Evolutionary conservation across 2,113 vertebrate species (phyloP).

Genomic region (Callopanchax toddi): DNA sequence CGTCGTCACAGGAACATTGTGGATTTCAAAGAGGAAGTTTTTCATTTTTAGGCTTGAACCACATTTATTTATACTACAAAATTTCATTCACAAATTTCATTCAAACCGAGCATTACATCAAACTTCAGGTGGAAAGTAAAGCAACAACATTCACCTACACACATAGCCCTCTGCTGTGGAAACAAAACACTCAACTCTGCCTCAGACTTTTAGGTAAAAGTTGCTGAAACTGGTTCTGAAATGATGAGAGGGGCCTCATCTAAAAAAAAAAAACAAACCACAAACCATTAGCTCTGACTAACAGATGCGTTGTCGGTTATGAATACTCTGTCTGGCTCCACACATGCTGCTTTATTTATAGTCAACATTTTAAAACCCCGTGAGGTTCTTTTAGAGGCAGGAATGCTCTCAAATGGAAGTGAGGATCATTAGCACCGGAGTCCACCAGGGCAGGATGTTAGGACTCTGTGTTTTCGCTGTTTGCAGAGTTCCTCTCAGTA

Average conservation of each 20-base stretch:
- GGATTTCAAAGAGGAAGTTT: not conserved
- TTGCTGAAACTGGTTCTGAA: slow-evolving; percentile 16
- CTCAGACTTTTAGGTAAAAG: slow-evolving; percentile 1
- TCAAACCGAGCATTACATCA: not conserved
- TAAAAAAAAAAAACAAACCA: slow-evolving; percentile 11
- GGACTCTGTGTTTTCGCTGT: slow-evolving; percentile 17
- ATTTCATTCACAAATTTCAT: not conserved
- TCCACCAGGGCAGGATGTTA: slow-evolving; percentile 25
- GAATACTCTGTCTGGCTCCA: slow-evolving; percentile 1
- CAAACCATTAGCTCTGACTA: slow-evolving; percentile 26
- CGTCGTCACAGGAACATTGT: too few species aligned
- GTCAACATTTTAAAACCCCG: not conserved
- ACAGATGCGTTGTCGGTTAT: slow-evolving; percentile 4
- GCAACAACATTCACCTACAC: not conserved
- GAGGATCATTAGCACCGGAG: slow-evolving; percentile 56
- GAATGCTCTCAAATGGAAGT: slow-evolving; percentile 44
- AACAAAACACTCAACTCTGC: slow-evolving; percentile 9
- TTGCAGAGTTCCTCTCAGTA: slow-evolving; percentile 9
- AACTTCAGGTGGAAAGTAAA: not conserved
- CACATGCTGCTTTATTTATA: not conserved
- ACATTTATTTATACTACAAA: not conserved
- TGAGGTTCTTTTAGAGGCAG: slow-evolving; percentile 21
- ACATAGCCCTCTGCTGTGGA: not conserved
- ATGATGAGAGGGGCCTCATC: slow-evolving; percentile 10
- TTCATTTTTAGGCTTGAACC: not conserved